Base-by-base conservation (phyloP, 2,113 vertebrate species). In the Leuciscus idus region DNA sequence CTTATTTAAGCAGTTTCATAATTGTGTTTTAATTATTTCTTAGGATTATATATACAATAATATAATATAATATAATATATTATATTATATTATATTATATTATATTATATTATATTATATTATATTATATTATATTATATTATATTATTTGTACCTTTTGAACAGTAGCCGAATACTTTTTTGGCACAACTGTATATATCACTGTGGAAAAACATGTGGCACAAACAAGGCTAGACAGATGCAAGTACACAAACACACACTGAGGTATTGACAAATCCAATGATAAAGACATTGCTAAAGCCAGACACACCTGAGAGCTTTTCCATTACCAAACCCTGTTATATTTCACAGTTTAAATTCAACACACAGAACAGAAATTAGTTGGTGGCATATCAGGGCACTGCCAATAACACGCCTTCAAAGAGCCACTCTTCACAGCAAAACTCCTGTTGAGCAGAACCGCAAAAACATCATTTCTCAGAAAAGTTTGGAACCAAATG, bases 281-380 rank as follows among this genome's bases (percentile, higher is more conserved):
- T 30, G 39, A 85, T 81, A 81, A 76, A 75, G 78, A 21, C 52
- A 81, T 62, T 82, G 48, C 82, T 78, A 82, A 81, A 78, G 72
- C 77, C 46, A 70, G 61, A 66, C 83, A 85, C 50, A 73, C 39
- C 61, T 85, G 70, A 82, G 66, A 83, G 82, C 48, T 77, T 84
- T 89, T 87, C 77, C 74, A 86, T 89, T 84, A 86, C 66, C 75
- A 64, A 46, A 30, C 64, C 36, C 57, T 80, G 84, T 21, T 28
- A 46, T 50, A 73, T 39, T 88, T 74, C 50, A 23, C 17, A 13
- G 66, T 57, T 52, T 50, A 84, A 76, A 84, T 77, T 86, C 64
- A 86, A 86, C 55, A 28, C 17, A 61, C 52, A 85, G 36, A 4
- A 10, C 19, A 80, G 80, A 72, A 80, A 28, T 26, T 19, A 39